These are phyloP conservation scores for Ditylenchus weischeri DNA, from an alignment of 2,888 invertebrate species.

Conservation along the genomic window DNA sequence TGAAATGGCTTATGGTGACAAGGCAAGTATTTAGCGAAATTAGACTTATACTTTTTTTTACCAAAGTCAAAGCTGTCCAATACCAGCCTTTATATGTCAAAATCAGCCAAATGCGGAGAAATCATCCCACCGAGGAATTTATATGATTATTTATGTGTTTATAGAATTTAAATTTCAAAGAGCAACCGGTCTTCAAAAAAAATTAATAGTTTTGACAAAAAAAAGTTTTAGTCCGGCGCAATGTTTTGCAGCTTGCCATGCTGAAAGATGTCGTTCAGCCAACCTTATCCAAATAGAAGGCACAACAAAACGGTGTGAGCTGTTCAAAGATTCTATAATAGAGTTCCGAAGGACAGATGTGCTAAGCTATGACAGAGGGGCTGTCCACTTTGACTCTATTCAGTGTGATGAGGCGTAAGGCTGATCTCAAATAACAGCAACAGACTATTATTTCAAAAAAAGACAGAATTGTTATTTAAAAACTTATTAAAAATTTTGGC, in stretches of 20 bases:
- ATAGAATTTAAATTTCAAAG: too few species aligned
- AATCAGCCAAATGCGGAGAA: too few species aligned
- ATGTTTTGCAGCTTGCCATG: constrained; percentile 53
- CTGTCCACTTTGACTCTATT: constrained; percentile 57
- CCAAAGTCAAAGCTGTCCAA: too few species aligned
- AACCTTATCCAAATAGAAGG: constrained; percentile 47
- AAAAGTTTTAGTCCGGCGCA: constrained; percentile 44
- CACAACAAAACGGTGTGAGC: constrained; percentile 39
- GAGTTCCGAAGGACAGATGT: constrained; percentile 55
- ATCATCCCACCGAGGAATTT: too few species aligned
- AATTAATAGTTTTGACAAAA: background rate
- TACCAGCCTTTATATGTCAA: too few species aligned
- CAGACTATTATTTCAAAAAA: too few species aligned
- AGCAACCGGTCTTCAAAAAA: too few species aligned
- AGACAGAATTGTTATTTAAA: too few species aligned
- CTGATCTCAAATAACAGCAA: too few species aligned
- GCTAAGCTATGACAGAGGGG: constrained; percentile 47
- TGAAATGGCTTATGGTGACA: constrained; percentile 39
- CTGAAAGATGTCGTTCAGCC: constrained; percentile 53
- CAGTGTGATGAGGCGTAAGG: constrained; percentile 38
- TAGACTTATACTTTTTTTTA: too few species aligned
- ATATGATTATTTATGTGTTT: too few species aligned
- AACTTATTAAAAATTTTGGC: too few species aligned
- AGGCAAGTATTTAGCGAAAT: constrained; percentile 27
- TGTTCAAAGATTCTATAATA: constrained; percentile 54